Evolutionary conservation across 1,140 invertebrate species (phyloP).

Genomic region (Bathynomus jamesi): DNA sequence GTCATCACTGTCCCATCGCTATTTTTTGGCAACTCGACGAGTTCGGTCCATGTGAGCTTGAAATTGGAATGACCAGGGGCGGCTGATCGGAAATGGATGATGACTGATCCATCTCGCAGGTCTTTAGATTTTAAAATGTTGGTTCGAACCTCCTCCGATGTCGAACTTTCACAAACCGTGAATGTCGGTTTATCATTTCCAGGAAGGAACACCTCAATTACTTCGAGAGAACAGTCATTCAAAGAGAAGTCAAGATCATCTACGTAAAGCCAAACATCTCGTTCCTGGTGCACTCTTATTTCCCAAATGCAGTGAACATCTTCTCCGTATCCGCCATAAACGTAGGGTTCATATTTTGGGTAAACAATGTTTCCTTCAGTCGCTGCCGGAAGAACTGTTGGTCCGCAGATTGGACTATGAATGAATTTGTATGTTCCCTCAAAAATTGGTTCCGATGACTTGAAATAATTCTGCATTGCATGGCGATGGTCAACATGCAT

Average conservation of each 20-base stretch:
- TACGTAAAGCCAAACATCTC: conserved; percentile 75
- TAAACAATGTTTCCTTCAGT: conserved; percentile 75
- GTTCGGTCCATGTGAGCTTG: conserved; percentile 78
- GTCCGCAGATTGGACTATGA: conserved; percentile 76
- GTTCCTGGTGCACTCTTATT: conserved; percentile 61
- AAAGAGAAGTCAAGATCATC: conserved; percentile 71
- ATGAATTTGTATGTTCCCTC: conserved; percentile 77
- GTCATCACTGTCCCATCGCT: conserved; percentile 67
- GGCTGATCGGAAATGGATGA: conserved; percentile 51
- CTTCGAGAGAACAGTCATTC: conserved; percentile 30
- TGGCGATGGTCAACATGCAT: conserved; percentile 70
- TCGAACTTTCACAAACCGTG: conserved; percentile 31
- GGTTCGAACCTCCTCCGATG: conserved; percentile 35
- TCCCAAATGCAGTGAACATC: conserved; percentile 81
- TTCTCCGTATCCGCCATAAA: conserved; percentile 66
- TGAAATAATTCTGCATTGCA: conserved; percentile 76
- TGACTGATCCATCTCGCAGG: conserved; percentile 47
- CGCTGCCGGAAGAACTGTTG: conserved; percentile 62
- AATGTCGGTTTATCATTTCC: conserved; percentile 22
- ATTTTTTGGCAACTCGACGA: conserved; percentile 75
- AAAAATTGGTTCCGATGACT: conserved; percentile 68
- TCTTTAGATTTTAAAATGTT: conserved; percentile 65
- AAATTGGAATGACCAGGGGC: conserved; percentile 64
- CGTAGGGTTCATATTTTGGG: conserved; percentile 53
- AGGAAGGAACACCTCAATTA: conserved; percentile 28